A percentile compares a stretch with the other conserved stretches of the same genome.
Evolutionary conservation across 1,140 invertebrate genomes (phyloP).

Genomic region (Nasonia longicornis): DNA sequence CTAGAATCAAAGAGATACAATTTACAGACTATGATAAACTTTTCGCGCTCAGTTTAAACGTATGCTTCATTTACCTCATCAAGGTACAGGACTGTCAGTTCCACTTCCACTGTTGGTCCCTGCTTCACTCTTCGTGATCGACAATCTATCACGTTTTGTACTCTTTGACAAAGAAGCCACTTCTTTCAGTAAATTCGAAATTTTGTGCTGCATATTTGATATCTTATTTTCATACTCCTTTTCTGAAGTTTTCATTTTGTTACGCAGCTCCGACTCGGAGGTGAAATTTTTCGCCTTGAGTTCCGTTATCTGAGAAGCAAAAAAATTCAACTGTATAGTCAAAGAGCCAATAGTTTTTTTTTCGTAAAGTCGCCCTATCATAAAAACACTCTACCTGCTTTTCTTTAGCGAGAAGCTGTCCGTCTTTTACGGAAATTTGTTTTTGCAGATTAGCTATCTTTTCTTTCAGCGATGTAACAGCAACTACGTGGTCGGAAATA

Average conservation of each 20-base stretch:
- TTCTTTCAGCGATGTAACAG: conserved; percentile 93
- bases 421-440: conserved; percentile 87
- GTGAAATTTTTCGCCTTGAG: conserved; percentile 93
- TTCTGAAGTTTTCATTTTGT: conserved; percentile 85
- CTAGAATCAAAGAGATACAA: conserved; percentile 53
- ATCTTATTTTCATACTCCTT: conserved; percentile 86
- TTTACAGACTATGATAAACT: not conserved
- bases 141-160: conserved; percentile 74
- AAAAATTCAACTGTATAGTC: conserved; percentile 10
- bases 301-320: conserved; percentile 84
- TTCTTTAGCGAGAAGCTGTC: conserved; percentile 88
- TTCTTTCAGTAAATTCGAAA: conserved; percentile 84
- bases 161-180: conserved; percentile 86
- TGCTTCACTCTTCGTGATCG: conserved; percentile 68
- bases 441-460: conserved; percentile 94
- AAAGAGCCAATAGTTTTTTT: not conserved
- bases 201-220: conserved; percentile 81
- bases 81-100: conserved; percentile 78
- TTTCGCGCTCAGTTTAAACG: conserved; percentile 11
- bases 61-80: conserved; percentile 59
- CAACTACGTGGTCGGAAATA: conserved; percentile 93
- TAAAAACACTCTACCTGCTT: conserved; percentile 77
- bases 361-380: not conserved
- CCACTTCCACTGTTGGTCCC: conserved; percentile 80
- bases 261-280: conserved; percentile 85